Evolutionary conservation across 1,140 invertebrate species (phyloP).

Genomic region (fruit fly (Drosophila melanogaster)): Release_6_plus_ISO1_MT NT_037436.4:15999001-15999500

Average conservation of each 20-base stretch:
- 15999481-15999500: slow-evolving; percentile 2
- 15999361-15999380: slow-evolving; percentile 24
- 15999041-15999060: slow-evolving; percentile 44
- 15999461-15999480: slow-evolving; percentile 31
- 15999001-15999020: background rate
- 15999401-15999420: slow-evolving; percentile 44
- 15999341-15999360: slow-evolving; percentile 42
- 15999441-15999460: slow-evolving; percentile 44
- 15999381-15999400: slow-evolving; percentile 19
- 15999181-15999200: slow-evolving; percentile 12
- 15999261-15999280: no score
- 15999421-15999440: slow-evolving; percentile 67
- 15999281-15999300: slow-evolving; percentile 51
- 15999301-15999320: slow-evolving; percentile 47
- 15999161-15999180: slow-evolving; percentile 70
- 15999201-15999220: slow-evolving; percentile 11
- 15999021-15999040: slow-evolving; percentile 31
- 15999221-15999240: background rate
- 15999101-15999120: slow-evolving; percentile 37
- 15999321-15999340: slow-evolving; percentile 41
- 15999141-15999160: slow-evolving; percentile 70
- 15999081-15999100: background rate
- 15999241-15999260: no score
- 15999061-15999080: background rate
- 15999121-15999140: slow-evolving; percentile 64